Conservation (phyloP, 2,113 vertebrate genomes). For the Phylloscopus whistleri region DNA sequence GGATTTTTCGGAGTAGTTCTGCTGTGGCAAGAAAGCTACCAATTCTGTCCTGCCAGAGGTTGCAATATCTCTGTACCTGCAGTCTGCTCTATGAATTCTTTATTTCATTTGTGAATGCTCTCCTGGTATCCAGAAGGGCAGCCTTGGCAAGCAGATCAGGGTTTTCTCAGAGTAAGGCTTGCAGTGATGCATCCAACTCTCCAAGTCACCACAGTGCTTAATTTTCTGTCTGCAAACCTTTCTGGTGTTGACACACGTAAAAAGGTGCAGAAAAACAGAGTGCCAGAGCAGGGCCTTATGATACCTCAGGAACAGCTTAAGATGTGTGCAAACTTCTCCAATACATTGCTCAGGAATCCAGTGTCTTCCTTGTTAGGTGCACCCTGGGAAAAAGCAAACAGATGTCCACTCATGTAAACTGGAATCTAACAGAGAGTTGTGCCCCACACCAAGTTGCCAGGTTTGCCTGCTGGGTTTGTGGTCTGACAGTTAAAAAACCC, state of each 20-base stretch:
- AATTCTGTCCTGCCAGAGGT: not conserved
- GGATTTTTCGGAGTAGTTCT: not conserved
- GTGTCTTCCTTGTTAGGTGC: not conserved
- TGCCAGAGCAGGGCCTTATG: not conserved
- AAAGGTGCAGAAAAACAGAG: not conserved
- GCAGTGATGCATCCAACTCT: not conserved
- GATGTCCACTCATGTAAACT: not conserved
- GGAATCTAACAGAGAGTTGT: not conserved
- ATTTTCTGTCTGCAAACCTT: not conserved
- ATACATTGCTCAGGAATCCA: not conserved
- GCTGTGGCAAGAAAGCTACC: not conserved
- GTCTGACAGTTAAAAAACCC: not conserved
- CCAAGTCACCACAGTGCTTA: not conserved
- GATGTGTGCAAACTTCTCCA: not conserved
- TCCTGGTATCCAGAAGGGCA: not conserved
- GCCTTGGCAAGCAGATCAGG: not conserved
- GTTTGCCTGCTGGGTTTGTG: not conserved
- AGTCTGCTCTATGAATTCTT: not conserved
- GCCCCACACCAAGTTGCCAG: not conserved
- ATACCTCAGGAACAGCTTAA: not conserved
- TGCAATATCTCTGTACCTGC: not conserved
- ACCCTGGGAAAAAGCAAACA: not conserved
- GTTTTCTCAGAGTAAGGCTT: not conserved
- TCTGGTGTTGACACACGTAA: accelerated
- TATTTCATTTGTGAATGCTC: not conserved